Evolutionary conservation across 2,113 vertebrate species (phyloP).

Genomic region (Pterocles gutturalis): DNA sequence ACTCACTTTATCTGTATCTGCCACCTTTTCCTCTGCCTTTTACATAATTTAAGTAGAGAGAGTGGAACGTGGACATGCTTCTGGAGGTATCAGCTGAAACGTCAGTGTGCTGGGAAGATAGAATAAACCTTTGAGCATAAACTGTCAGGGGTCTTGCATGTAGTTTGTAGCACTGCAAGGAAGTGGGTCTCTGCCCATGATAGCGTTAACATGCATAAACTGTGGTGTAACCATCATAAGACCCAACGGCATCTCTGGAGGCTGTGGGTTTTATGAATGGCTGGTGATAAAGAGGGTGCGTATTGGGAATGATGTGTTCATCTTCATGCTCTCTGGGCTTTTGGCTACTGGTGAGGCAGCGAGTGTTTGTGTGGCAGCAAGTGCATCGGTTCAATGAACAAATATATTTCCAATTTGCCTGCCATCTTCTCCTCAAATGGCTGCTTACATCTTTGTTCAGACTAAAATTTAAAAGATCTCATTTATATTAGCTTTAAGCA

Average conservation of each 20-base stretch:
- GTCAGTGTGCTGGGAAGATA: neutral
- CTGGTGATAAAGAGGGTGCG: neutral
- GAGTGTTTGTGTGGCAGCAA: neutral
- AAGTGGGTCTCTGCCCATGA: neutral
- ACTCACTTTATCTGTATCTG: conserved; percentile 18
- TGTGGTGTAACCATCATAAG: neutral
- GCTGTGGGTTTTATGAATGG: neutral
- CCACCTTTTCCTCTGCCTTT: neutral
- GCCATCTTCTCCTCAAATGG: neutral
- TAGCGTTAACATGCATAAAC: neutral
- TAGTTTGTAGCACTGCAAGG: neutral
- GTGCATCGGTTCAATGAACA: neutral
- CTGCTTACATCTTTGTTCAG: neutral
- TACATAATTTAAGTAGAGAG: neutral
- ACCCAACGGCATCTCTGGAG: neutral
- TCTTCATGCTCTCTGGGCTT: neutral
- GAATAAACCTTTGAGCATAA: neutral
- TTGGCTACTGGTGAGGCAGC: neutral
- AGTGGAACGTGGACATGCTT: neutral
- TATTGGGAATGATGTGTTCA: neutral
- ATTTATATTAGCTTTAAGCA: neutral
- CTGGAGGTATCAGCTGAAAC: neutral
- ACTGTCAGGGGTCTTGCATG: neutral
- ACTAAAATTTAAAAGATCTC: neutral
- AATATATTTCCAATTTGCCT: neutral